These are phyloP conservation scores for Meliscaeva auricollis DNA, from an alignment of 2,888 invertebrate species.

Conservation along the genomic window DNA sequence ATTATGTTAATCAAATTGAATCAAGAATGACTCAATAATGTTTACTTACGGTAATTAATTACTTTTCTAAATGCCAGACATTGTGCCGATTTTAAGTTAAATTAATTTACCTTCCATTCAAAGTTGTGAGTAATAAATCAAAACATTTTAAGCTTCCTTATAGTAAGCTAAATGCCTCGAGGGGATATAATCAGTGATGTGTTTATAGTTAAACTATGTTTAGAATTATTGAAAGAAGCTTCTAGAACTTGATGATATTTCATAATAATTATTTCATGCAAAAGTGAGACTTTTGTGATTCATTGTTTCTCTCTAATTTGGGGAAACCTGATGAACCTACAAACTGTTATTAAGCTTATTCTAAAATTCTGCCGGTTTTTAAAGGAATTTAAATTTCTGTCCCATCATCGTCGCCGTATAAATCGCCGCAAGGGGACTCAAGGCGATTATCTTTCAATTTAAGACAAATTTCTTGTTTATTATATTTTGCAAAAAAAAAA, in stretches of 20 bases:
- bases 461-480: conserved; percentile 20
- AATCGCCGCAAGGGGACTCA: not conserved
- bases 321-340: conserved; percentile 1
- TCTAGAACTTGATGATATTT: conserved; percentile 5
- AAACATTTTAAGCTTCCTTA: not conserved
- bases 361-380: conserved; percentile 22
- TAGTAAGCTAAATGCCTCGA: not conserved
- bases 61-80: conserved; percentile 15
- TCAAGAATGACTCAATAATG: conserved; percentile 7
- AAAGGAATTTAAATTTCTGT: not conserved
- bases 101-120: conserved; percentile 1
- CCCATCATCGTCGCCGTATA: not conserved
- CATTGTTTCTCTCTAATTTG: conserved; percentile 8
- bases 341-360: conserved; percentile 1
- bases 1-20: not conserved
- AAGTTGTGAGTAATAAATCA: conserved; percentile 1
- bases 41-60: not conserved
- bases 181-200: not conserved
- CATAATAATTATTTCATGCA: not conserved
- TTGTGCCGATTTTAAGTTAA: conserved; percentile 10
- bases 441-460: too few relatives aligned
- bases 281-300: conserved; percentile 1
- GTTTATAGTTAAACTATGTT: not conserved
- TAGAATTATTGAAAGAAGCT: conserved; percentile 9
- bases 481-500: not conserved